Evolutionary conservation across 2,888 invertebrate species (phyloP), one percentile per base, ranked within the genome.

Genomic region (Lepidocyrtoides sp.): DNA sequence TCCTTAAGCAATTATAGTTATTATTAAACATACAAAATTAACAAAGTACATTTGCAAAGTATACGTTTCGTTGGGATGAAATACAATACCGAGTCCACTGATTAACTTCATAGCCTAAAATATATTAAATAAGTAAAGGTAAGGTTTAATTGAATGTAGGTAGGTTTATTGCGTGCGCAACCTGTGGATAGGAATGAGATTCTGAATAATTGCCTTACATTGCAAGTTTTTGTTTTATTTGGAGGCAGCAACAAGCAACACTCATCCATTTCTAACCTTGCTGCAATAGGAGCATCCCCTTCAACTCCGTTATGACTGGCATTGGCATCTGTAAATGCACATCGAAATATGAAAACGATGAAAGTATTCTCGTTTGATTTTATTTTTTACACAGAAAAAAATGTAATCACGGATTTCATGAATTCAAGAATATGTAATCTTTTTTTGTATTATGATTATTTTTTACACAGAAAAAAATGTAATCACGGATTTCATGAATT

Each of bases 311-410:
- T 48, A 17, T 90, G 51, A 23, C 26, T 84, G 1, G 84, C 79
- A 69, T 90, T 90, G 4, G 84, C 90, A 85, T 84, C 90, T 90
- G 26, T 17, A 69, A n/a, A n/a, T n/a, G n/a, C n/a, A n/a, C n/a
- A n/a, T n/a, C n/a, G n/a, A n/a, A n/a, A 26, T 10, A 63, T 29
- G 26, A 44, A 84, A 32, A 10, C n/a, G 48, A 12, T 36, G 12
- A 63, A 29, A 75, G 75, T 17, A n/a, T n/a, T n/a, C n/a, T n/a
- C n/a, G n/a, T n/a, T n/a, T n/a, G n/a, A n/a, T n/a, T n/a, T n/a
- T n/a, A n/a, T n/a, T n/a, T n/a, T n/a, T n/a, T n/a, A n/a, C n/a
- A n/a, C n/a, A n/a, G n/a, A n/a, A n/a, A n/a, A n/a, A n/a, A n/a
- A n/a, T n/a, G n/a, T n/a, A n/a, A n/a, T n/a, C n/a, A n/a, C n/a